phyloP scores from a whole-genome alignment of 2,797 vertebrate genomes.

The Carcharodon carcharias region DNA sequence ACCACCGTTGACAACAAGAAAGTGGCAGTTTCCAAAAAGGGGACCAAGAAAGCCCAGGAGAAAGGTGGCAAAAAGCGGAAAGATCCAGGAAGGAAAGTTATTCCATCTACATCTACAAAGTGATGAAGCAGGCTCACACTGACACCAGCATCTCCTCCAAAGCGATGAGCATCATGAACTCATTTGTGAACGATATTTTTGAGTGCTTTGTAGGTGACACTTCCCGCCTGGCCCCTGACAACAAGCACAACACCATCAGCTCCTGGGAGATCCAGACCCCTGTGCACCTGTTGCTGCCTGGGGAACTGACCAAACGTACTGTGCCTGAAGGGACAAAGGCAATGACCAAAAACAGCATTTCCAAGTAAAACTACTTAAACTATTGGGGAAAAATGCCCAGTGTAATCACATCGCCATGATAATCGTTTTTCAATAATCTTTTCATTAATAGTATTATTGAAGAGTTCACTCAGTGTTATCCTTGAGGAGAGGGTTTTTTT shows the following conservation, averaged over 20 bases:
- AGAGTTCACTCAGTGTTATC: neutral
- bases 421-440: neutral
- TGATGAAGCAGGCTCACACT: no score
- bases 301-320: neutral
- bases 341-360: neutral
- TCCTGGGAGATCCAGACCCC: neutral
- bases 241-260: neutral
- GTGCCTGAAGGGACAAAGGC: neutral
- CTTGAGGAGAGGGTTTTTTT: neutral
- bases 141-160: no score
- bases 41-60: no score
- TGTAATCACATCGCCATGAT: neutral
- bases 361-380: neutral
- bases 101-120: no score
- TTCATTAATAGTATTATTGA: neutral
- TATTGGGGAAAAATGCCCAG: no score
- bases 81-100: no score
- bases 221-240: neutral
- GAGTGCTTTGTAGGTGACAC: neutral
- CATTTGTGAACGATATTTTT: neutral
- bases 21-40: no score
- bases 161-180: no score
- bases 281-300: neutral
- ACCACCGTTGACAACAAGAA: no score
- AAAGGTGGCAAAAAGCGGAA: no score